Evolutionary conservation across 2,113 vertebrate species (phyloP), one percentile per base, ranked within the genome.

Genomic region (Oxygymnocypris stewartii): DNA sequence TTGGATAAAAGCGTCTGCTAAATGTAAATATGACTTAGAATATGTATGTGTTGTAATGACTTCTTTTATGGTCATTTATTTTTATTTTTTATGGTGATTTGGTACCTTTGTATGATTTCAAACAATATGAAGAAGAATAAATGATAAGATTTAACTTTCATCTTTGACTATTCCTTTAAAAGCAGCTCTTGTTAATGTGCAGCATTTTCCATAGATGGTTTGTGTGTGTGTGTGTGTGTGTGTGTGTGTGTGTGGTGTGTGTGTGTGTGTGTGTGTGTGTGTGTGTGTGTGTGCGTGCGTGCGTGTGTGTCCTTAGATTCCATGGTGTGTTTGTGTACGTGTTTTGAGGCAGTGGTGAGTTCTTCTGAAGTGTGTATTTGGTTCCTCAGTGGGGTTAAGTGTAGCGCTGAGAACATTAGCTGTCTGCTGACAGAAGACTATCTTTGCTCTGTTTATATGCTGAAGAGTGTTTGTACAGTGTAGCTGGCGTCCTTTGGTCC

Each of bases 311-410:
- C n/a, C n/a, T n/a, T n/a, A n/a, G n/a, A n/a, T n/a, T n/a, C n/a
- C n/a, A n/a, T n/a, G n/a, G n/a, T n/a, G n/a, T n/a, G n/a, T n/a
- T n/a, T n/a, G n/a, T n/a, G n/a, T n/a, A n/a, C n/a, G n/a, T n/a
- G n/a, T n/a, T 35, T 35, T 35, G 28, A n/a, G 40, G 2, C 40
- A 25, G 71, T 44, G 73, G 3, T 71, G 69, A 40, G 69, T 40
- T 40, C 35, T 71, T 40, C 73, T 75, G 23, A 75, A 44, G 73
- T 42, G 23, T 74, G 71, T 25, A 14, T 23, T 42, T 74, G 71
- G 20, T 74, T 74, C 40, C 11, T 75, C 73, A 75, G 73, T 75
- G 73, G 73, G 73, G 73, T 75, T 47, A 75, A 75, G 73, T 44
- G 73, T 47, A 40, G 1, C 8, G 35, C 69, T 12, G 35, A 40